These are phyloP conservation scores for Vanessa cardui DNA, from an alignment of 2,888 invertebrate genomes.

Conservation along the genomic window DNA sequence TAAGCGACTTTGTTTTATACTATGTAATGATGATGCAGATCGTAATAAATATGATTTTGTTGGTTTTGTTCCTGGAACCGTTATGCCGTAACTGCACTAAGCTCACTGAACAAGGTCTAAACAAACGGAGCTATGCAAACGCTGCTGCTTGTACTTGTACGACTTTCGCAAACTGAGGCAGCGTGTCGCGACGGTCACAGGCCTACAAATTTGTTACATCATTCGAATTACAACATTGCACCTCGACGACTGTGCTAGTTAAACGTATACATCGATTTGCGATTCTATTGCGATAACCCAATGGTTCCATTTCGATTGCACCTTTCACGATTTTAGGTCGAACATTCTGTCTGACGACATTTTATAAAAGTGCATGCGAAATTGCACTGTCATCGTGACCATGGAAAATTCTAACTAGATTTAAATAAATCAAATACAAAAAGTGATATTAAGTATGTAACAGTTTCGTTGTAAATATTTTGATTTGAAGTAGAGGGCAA, in stretches of 20 bases:
- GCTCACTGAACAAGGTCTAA: conserved; percentile 9
- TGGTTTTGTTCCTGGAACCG: background rate
- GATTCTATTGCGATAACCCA: conserved; percentile 10
- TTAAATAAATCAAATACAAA: background rate
- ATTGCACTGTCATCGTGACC: conserved; percentile 44
- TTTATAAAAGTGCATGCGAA: conserved; percentile 43
- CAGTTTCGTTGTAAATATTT: background rate
- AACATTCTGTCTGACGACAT: conserved; percentile 46
- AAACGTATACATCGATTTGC: conserved; percentile 34
- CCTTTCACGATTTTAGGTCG: conserved; percentile 46
- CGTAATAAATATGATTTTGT: background rate
- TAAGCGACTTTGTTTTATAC: too few relatives aligned
- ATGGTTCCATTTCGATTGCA: conserved; percentile 33
- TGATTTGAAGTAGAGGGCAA: too few relatives aligned
- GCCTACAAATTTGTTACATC: conserved; percentile 57
- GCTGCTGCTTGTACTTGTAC: conserved; percentile 43
- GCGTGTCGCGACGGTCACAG: conserved; percentile 50
- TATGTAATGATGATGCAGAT: too few relatives aligned
- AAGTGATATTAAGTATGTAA: background rate
- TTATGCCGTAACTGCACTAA: background rate
- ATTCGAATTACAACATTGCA: conserved; percentile 57
- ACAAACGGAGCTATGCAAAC: conserved; percentile 20
- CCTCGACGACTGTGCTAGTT: conserved; percentile 36
- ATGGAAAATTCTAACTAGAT: conserved; percentile 1
- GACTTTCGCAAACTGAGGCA: conserved; percentile 57